Conservation (phyloP, 2,113 vertebrate species). For the Siniperca chuatsi region DNA sequence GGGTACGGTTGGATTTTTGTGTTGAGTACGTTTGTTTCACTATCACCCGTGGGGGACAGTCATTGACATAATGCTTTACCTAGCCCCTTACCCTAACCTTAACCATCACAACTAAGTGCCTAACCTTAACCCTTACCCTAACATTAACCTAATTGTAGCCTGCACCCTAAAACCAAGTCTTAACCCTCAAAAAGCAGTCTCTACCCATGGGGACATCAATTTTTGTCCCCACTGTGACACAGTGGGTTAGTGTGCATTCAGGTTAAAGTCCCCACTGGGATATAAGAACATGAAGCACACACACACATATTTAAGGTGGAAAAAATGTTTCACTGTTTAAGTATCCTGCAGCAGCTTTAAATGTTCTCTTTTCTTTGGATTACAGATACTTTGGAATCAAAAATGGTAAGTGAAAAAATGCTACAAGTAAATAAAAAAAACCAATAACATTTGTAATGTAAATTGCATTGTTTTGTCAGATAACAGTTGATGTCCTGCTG, state of each 20-base stretch:
- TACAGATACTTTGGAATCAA: conserved; percentile 39
- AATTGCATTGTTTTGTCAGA: conserved; percentile 48
- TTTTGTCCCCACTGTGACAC: neutral
- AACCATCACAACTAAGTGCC: too few species aligned
- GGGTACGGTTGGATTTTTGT: too few species aligned
- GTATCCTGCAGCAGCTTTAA: neutral
- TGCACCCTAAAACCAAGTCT: too few species aligned
- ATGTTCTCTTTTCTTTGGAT: conserved; percentile 15
- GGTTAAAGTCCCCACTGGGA: too few species aligned
- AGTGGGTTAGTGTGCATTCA: neutral
- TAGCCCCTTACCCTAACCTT: too few species aligned
- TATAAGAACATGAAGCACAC: neutral
- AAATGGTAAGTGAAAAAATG: conserved; percentile 36
- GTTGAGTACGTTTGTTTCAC: too few species aligned
- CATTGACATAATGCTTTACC: too few species aligned
- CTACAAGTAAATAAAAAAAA: neutral
- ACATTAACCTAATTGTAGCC: too few species aligned
- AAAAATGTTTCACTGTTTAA: neutral
- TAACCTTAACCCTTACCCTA: too few species aligned
- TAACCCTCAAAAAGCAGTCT: too few species aligned
- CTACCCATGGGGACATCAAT: too few species aligned
- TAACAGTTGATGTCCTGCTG: conserved; percentile 46
- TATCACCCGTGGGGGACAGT: too few species aligned
- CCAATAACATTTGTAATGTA: neutral
- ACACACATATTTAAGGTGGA: neutral